Evolutionary conservation across 2,888 invertebrate genomes (phyloP), one percentile per base, ranked within the genome.

Genomic region (Tillus elongatus): DNA sequence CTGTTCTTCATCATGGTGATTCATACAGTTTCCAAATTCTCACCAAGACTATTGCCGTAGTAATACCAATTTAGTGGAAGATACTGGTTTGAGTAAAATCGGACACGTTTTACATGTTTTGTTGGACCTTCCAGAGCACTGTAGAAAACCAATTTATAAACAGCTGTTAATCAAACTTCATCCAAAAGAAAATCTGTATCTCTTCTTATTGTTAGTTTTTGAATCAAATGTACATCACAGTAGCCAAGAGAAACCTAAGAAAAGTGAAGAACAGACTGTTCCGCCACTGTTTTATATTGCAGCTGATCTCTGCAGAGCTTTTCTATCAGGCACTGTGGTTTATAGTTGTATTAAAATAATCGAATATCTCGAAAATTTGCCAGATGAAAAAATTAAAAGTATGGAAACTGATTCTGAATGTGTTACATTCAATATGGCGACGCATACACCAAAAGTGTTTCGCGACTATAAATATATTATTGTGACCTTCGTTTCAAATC

Each of bases 21-120:
- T 82, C 86, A 0, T 95, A 95, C 63, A 93, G 91, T 57, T 90
- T 93, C 60, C 90, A 92, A 63, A 84, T 96, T 13, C 92, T 96
- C 36, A 77, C 81, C 1, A 84, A 83, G 57, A 89, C 93, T 3
- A 80, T 96, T 11, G 86, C 91, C 52, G 88, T 87, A 0, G 75
- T 96, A 15, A 77, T 96, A 43, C 95, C 96, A 0, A 84, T 90
- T 67, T 96, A 4, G 52, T 63, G 1, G 46, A 60, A 13, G 58
- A 67, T 37, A 57, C 61, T 27, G 36, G 45, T 2, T 26, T 32
- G 2, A 60, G 65, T 14, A 65, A 68, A 30, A 61, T 72, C 2
- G 59, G 67, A 1, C 76, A 79, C 2, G 78, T 92, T 10, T 67
- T 92, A 12, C 75, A 90, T 30, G 87, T 95, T 30, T 97, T 98